Conservation (phyloP, 2,888 invertebrate species). For the Thelaira solivaga region DNA sequence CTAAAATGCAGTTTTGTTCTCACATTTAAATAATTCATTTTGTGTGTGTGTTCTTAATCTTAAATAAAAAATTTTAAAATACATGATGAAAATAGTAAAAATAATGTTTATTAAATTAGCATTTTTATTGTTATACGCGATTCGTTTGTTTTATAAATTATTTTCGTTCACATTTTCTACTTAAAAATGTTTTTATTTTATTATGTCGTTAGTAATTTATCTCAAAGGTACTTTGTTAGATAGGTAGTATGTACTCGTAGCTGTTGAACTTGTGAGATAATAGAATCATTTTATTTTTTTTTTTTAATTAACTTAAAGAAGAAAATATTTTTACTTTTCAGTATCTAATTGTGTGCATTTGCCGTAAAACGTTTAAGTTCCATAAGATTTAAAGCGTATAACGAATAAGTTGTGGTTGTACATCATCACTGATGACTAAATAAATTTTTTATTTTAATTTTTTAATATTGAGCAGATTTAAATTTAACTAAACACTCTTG, state of each 20-base stretch:
- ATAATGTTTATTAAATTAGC: constrained; percentile 57
- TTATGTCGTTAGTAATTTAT: constrained; percentile 54
- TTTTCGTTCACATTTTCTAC: background rate
- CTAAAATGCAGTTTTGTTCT: background rate
- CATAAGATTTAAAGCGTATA: background rate
- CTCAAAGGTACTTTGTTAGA: too few relatives aligned
- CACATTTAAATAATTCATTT: background rate
- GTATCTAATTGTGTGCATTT: background rate
- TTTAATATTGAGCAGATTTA: constrained; percentile 3
- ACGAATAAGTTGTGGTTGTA: background rate
- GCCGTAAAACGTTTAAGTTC: background rate
- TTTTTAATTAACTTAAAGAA: constrained; percentile 42
- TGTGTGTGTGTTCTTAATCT: background rate
- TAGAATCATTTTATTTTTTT: constrained; percentile 37
- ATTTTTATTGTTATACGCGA: constrained; percentile 55
- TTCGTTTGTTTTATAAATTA: constrained; percentile 53
- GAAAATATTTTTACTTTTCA: constrained; percentile 21
- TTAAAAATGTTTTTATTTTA: constrained; percentile 26
- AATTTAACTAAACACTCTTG: constrained; percentile 7
- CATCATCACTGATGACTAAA: constrained; percentile 28
- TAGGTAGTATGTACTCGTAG: too few relatives aligned
- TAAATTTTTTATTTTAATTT: constrained; percentile 21
- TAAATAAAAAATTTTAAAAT: background rate
- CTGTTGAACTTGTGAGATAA: constrained; percentile 59
- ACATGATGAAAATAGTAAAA: constrained; percentile 8